Evolutionary conservation across 2,113 vertebrate species (phyloP).

Genomic region (Oncorhynchus kisutch): DNA sequence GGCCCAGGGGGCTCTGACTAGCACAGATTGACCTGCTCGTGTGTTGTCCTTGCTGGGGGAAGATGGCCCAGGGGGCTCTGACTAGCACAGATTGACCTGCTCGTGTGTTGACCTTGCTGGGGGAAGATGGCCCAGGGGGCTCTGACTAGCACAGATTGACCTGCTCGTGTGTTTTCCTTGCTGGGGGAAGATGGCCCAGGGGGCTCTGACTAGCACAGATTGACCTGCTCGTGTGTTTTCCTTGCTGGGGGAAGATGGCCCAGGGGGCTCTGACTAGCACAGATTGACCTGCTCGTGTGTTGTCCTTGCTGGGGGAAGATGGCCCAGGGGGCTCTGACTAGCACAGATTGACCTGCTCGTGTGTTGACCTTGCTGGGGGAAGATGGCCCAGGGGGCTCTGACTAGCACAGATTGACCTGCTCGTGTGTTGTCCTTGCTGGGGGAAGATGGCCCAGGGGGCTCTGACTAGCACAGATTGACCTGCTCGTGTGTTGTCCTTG

Average conservation of each 20-base stretch:
- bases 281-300: not conserved
- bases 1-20: not conserved
- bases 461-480: too few species aligned
- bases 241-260: not conserved
- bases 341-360: not conserved
- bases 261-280: not conserved
- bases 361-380: not conserved
- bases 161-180: not conserved
- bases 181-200: not conserved
- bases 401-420: not conserved
- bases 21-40: not conserved
- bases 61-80: not conserved
- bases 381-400: not conserved
- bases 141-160: not conserved
- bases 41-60: not conserved
- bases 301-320: conserved; percentile 4
- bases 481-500: too few species aligned
- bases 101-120: not conserved
- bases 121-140: not conserved
- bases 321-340: not conserved
- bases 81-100: not conserved
- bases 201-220: not conserved
- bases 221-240: not conserved
- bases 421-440: not conserved
- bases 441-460: not conserved